Conservation (phyloP, 2,888 invertebrate species). For the Drosophila multiciliata region DNA sequence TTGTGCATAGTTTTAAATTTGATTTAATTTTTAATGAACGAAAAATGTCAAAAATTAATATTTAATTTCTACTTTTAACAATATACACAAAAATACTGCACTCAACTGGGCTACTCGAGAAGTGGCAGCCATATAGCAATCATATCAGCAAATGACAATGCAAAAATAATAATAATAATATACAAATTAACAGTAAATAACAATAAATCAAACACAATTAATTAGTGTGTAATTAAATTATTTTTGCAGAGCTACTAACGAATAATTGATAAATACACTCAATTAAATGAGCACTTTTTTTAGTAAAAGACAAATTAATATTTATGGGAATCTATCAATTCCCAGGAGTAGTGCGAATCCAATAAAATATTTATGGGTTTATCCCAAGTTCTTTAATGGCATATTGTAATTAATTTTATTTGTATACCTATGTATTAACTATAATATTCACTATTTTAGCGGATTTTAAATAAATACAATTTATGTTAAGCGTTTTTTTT, state of each 20-base stretch:
- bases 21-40: conserved; percentile 32
- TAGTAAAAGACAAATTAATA: neutral
- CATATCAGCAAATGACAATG: conserved; percentile 74
- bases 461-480: conserved; percentile 49
- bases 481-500: conserved; percentile 28
- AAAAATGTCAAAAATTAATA: conserved; percentile 29
- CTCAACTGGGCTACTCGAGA: conserved; percentile 22
- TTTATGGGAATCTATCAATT: conserved; percentile 6
- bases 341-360: conserved; percentile 8
- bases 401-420: conserved; percentile 31
- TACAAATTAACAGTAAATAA: conserved; percentile 31
- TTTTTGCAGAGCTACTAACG: conserved; percentile 55
- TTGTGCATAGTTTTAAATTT: conserved; percentile 15
- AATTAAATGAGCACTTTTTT: conserved; percentile 12
- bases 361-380: neutral
- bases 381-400: conserved; percentile 12
- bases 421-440: conserved; percentile 19
- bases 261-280: conserved; percentile 32
- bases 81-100: conserved; percentile 26
- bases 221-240: conserved; percentile 36
- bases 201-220: conserved; percentile 24
- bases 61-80: conserved; percentile 9
- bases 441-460: conserved; percentile 38
- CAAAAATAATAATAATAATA: conserved; percentile 36
- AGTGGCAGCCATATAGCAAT: conserved; percentile 45